A percentile compares a stretch with the other conserved stretches of the same genome.
Evolutionary conservation across 2,113 vertebrate genomes (phyloP).

Genomic region (Prionailurus bengalensis): DNA sequence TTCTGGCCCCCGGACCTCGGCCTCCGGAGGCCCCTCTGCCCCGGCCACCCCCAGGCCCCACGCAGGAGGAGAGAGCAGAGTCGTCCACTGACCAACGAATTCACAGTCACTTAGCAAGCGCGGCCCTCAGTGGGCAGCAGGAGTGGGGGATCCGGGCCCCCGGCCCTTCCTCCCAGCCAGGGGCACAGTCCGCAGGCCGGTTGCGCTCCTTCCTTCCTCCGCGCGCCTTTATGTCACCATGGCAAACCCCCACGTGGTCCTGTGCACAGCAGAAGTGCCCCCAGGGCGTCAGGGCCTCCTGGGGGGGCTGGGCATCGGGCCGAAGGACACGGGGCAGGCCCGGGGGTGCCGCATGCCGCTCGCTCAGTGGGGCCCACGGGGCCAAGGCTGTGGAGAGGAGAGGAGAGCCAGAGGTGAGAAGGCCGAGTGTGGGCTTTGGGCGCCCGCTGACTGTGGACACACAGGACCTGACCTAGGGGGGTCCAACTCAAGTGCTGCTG

Average conservation of each 20-base stretch:
- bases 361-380: background rate
- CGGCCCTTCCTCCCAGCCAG: conserved; percentile 78
- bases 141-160: conserved; percentile 33
- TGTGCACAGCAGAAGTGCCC: conserved; percentile 86
- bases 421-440: background rate
- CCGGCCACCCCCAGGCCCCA: conserved; percentile 72
- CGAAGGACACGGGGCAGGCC: background rate
- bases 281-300: conserved; percentile 83
- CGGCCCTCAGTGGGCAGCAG: conserved; percentile 71
- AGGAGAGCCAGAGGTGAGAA: background rate
- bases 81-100: conserved; percentile 84
- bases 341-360: conserved; percentile 60
- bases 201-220: conserved; percentile 85
- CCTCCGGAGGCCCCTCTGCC: conserved; percentile 83
- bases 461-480: background rate
- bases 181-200: conserved; percentile 77
- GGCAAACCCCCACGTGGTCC: conserved; percentile 91
- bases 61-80: conserved; percentile 25
- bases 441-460: background rate
- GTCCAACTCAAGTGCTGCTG: background rate
- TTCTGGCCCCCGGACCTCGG: conserved; percentile 86
- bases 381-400: conserved; percentile 61
- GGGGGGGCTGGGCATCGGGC: background rate
- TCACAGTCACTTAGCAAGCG: conserved; percentile 80
- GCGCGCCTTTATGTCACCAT: conserved; percentile 98